phyloP scores from a whole-genome alignment of 2,113 vertebrate genomes.

The Corythaixoides concolor region DNA sequence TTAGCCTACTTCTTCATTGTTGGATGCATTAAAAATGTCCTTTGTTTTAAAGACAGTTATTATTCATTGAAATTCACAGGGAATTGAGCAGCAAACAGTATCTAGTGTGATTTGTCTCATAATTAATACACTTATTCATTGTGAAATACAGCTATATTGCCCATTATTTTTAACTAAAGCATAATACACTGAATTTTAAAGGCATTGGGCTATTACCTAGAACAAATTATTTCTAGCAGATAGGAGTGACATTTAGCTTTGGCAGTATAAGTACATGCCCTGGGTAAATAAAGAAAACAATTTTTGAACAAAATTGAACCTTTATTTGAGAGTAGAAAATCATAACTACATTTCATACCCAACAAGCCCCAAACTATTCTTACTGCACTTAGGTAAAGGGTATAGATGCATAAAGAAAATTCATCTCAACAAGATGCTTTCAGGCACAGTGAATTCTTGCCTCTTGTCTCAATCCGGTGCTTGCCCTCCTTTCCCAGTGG shows the following conservation, averaged over 20 bases:
- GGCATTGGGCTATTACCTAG: not conserved
- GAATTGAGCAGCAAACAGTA: conserved; percentile 53
- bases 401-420: conserved; percentile 14
- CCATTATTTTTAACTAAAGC: conserved; percentile 60
- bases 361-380: not conserved
- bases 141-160: conserved; percentile 43
- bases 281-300: conserved; percentile 26
- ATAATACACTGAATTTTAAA: conserved; percentile 38
- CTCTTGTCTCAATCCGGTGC: not conserved
- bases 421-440: not conserved
- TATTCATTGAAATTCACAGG: conserved; percentile 55
- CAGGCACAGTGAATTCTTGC: not conserved
- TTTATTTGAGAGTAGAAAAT: conserved; percentile 4
- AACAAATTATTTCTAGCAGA: conserved; percentile 22
- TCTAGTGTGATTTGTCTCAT: conserved; percentile 44
- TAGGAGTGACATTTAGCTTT: conserved; percentile 9
- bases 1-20: conserved; percentile 48
- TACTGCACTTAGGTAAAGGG: not conserved
- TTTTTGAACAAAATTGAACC: conserved; percentile 10
- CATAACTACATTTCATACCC: not conserved
- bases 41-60: conserved; percentile 44
- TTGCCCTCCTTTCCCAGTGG: not conserved
- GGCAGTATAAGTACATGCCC: not conserved
- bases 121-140: conserved; percentile 62
- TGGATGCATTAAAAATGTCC: conserved; percentile 22